These are phyloP conservation scores for Buathra laborator DNA, from an alignment of 2,888 invertebrate species.

Conservation along the genomic window DNA sequence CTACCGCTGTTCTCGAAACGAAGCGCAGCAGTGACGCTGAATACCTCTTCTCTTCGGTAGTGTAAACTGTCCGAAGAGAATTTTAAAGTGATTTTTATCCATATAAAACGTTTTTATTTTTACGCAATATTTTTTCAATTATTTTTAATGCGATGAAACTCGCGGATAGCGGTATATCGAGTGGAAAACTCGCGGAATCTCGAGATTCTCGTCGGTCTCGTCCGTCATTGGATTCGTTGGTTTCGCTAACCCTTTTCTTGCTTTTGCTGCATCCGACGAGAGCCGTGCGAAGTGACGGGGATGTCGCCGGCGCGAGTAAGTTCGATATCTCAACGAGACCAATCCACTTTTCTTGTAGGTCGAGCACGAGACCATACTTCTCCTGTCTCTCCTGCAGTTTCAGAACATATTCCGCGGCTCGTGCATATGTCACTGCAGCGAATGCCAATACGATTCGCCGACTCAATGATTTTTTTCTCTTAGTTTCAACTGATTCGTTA, in stretches of 20 bases:
- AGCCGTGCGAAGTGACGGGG: constrained; percentile 23
- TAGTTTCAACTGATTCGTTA: not conserved
- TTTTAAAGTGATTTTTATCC: constrained; percentile 41
- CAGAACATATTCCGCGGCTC: constrained; percentile 17
- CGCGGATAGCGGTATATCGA: constrained; percentile 23
- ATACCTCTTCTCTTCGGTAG: constrained; percentile 16
- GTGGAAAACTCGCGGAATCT: constrained; percentile 41
- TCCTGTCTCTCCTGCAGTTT: constrained; percentile 28
- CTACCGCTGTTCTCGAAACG: constrained; percentile 9
- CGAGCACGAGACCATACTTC: constrained; percentile 41
- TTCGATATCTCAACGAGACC: constrained; percentile 63
- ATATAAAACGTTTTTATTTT: constrained; percentile 30
- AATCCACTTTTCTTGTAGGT: constrained; percentile 61
- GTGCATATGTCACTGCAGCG: constrained; percentile 16
- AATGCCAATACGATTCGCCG: not conserved
- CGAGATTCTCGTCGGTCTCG: constrained; percentile 27
- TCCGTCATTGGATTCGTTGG: constrained; percentile 56
- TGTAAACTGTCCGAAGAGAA: constrained; percentile 3
- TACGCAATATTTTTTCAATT: not conserved
- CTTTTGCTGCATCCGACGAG: constrained; percentile 50
- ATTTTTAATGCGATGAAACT: constrained; percentile 13
- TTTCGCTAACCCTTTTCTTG: constrained; percentile 60
- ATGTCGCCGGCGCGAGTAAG: constrained; percentile 60
- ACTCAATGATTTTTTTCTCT: not conserved
- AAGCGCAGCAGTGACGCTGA: not conserved